Conservation (phyloP, 1,140 invertebrate species). For the Macrotrachela quadricornifera region DNA sequence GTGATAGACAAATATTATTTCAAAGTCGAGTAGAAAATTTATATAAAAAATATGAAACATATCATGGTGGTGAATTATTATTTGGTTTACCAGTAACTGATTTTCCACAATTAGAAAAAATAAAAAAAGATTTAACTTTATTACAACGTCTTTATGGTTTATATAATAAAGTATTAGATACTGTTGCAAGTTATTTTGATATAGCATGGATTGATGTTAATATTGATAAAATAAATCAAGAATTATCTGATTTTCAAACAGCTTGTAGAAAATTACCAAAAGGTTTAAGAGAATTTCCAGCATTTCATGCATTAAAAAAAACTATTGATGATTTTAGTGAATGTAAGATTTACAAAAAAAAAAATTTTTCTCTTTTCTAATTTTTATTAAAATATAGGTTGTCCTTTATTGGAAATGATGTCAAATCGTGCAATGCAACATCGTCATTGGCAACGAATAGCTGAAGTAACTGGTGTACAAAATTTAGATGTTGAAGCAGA, state of each 20-base stretch:
- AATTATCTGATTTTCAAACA: conserved; percentile 81
- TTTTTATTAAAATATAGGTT: conserved; percentile 59
- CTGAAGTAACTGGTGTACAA: conserved; percentile 54
- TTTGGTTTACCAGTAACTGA: conserved; percentile 45
- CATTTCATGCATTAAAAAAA: conserved; percentile 77
- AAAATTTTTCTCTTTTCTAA: no score
- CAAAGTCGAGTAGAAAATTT: conserved; percentile 4
- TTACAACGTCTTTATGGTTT: conserved; percentile 81
- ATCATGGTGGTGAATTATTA: conserved; percentile 3
- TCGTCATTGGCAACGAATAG: conserved; percentile 80
- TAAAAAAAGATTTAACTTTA: conserved; percentile 76
- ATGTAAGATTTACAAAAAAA: conserved; percentile 41
- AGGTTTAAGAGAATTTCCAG: conserved; percentile 85
- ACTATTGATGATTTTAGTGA: conserved; percentile 94
- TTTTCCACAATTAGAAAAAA: conserved; percentile 69
- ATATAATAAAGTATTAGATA: conserved; percentile 84
- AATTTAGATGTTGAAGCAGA: conserved; percentile 69
- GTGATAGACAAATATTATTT: conserved; percentile 5
- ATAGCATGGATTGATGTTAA: conserved; percentile 87
- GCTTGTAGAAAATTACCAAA: conserved; percentile 58
- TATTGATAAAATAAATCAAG: conserved; percentile 88
- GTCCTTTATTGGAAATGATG: conserved; percentile 77
- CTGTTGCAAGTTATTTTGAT: conserved; percentile 82
- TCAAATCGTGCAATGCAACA: conserved; percentile 93
- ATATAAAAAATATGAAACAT: background rate